Base-by-base conservation (phyloP, 2,797 vertebrate species). In the Pseudochirops corinnae region DNA sequence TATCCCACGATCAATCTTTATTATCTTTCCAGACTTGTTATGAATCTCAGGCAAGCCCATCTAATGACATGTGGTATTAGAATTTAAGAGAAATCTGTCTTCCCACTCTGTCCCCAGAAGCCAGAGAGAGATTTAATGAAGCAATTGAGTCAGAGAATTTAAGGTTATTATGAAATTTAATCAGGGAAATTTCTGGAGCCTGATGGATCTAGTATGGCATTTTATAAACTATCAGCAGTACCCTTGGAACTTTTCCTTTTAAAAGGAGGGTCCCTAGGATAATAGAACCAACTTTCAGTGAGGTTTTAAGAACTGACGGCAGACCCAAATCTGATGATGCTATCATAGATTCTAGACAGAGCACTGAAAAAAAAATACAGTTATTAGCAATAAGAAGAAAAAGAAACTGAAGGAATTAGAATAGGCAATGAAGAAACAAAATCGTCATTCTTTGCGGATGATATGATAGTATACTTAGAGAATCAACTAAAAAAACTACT, bases 81-180 rank as follows among this genome's bases (percentile, higher is more conserved):
- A 97, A 96, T 97, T 93, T 94, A 96, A 91, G 52, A 55, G 90
- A 55, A 91, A 97, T 96, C 90, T 67, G 67, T 93, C 94, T 96
- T 93, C 92, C 93, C 92, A 93, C 46, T n/a, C 33, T 87, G 62
- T 95, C 94, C 96, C 92, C 50, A 95, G 95, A 96, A 96, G 90
- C 90, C 92, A 97, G 58, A 55, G 95, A 93, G 33, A 96, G 95
- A 96, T 96, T 96, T 95, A 97, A 96, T 96, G 93, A 96, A 96
- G 74, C 90, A 62, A 96, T 93, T 93, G 56, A 92, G 90, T 92
- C 93, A 93, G 60, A 95, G 94, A 97, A 97, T 96, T 95, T 96
- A 96, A 95, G 93, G 90, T 95, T 94, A 96, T 95, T 96, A 95
- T 62, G 31, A 97, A 97, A 96, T 95, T 90, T 96, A 96, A 96